A percentile compares a stretch with the other conserved stretches of the same genome.
phyloP scores from a whole-genome alignment of 2,113 vertebrate species.

The Nyctereutes procyonoides region DNA sequence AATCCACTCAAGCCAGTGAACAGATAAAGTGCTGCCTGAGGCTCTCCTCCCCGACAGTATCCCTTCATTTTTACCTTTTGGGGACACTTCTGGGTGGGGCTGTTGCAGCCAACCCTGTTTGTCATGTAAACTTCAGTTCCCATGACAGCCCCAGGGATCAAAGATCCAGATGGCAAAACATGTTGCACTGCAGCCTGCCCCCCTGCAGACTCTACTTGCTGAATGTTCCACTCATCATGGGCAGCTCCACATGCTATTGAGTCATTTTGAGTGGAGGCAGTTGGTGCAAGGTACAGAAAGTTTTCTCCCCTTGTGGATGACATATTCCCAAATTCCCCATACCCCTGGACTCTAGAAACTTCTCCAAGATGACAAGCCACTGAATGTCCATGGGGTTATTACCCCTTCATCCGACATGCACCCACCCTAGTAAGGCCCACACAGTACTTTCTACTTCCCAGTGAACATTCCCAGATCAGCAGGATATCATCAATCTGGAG shows the following conservation, averaged over 20 bases:
- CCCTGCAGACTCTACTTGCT: neutral
- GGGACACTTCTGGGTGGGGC: neutral
- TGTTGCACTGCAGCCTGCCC: neutral
- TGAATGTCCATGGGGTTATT: neutral
- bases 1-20: neutral
- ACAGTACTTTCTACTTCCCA: neutral
- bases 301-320: neutral
- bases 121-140: neutral
- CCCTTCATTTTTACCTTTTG: neutral
- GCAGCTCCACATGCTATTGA: neutral
- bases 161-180: neutral
- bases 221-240: fast-evolving
- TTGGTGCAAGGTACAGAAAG: neutral
- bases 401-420: neutral
- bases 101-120: neutral
- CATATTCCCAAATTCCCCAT: neutral
- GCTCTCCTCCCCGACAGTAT: neutral
- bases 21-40: neutral
- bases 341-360: neutral
- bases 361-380: neutral
- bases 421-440: neutral
- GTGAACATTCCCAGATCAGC: neutral
- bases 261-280: neutral
- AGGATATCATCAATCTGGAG: neutral
- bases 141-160: no score